These are phyloP conservation scores for Meteorus cinctellus DNA, from an alignment of 2,888 invertebrate species.

Conservation along the genomic window DNA sequence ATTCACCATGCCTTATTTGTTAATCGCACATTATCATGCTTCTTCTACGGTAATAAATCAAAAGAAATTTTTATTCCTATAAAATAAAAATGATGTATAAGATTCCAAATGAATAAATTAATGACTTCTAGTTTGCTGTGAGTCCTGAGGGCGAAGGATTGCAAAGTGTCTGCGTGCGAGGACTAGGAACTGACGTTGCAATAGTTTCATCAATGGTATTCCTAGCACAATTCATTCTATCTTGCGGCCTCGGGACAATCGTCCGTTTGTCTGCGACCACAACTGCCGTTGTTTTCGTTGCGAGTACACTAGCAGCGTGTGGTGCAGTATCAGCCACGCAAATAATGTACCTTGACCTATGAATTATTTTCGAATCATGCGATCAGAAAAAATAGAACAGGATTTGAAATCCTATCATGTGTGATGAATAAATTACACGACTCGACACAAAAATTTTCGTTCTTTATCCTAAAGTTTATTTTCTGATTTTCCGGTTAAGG, in stretches of 20 bases:
- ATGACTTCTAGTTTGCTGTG: constrained; percentile 77
- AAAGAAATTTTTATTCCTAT: constrained; percentile 29
- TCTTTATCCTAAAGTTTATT: too few relatives aligned
- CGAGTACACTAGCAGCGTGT: constrained; percentile 87
- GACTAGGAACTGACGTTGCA: constrained; percentile 95
- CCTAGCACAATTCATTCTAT: constrained; percentile 93
- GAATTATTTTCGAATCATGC: constrained; percentile 60
- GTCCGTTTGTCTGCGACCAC: constrained; percentile 88
- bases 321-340: constrained; percentile 90
- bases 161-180: constrained; percentile 81
- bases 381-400: too few relatives aligned
- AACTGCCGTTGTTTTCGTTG: constrained; percentile 90
- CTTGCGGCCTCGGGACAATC: constrained; percentile 89
- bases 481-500: too few relatives aligned
- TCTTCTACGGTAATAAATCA: constrained; percentile 82
- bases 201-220: constrained; percentile 97
- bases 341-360: constrained; percentile 92
- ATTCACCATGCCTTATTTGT: constrained; percentile 96
- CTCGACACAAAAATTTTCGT: too few relatives aligned
- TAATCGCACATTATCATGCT: constrained; percentile 96
- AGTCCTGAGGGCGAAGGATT: constrained; percentile 76
- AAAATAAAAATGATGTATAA: background rate
- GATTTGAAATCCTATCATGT: too few relatives aligned
- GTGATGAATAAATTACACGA: too few relatives aligned
- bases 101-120: background rate